Evolutionary conservation across 2,113 vertebrate species (phyloP).

Genomic region (Numenius arquata): DNA sequence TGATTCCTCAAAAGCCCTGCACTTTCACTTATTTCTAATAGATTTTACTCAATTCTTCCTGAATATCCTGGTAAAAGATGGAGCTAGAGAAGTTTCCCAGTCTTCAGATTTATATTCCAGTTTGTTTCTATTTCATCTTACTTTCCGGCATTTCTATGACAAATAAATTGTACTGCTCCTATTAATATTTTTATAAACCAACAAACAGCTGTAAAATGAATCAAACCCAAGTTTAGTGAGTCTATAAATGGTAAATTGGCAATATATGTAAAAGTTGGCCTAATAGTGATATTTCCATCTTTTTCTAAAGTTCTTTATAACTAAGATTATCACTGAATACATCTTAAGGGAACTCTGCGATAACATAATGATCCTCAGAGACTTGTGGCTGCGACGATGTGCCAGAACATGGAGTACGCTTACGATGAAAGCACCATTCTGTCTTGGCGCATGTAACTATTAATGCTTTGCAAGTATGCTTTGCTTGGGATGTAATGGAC

Average conservation of each 20-base stretch:
- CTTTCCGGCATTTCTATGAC: neutral
- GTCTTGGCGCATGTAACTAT: neutral
- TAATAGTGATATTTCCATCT: neutral
- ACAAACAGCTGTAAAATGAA: neutral
- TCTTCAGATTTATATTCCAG: neutral
- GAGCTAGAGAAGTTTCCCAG: neutral
- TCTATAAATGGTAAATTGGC: neutral
- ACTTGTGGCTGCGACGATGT: neutral
- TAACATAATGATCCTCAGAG: neutral
- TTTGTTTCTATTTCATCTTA: neutral
- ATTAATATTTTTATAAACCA: constrained; percentile 12
- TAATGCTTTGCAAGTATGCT: neutral
- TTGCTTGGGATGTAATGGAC: constrained; percentile 9
- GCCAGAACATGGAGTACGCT: neutral
- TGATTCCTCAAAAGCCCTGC: neutral
- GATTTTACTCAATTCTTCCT: neutral
- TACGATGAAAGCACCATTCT: neutral
- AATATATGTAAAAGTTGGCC: neutral
- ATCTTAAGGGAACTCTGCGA: neutral
- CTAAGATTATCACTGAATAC: neutral
- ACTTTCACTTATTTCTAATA: neutral
- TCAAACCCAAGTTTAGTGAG: neutral
- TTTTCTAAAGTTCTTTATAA: neutral
- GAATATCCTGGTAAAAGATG: neutral
- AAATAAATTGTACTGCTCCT: neutral